Evolutionary conservation across 2,797 vertebrate genomes (phyloP).

Genomic region (Sebastes diploproa): DNA sequence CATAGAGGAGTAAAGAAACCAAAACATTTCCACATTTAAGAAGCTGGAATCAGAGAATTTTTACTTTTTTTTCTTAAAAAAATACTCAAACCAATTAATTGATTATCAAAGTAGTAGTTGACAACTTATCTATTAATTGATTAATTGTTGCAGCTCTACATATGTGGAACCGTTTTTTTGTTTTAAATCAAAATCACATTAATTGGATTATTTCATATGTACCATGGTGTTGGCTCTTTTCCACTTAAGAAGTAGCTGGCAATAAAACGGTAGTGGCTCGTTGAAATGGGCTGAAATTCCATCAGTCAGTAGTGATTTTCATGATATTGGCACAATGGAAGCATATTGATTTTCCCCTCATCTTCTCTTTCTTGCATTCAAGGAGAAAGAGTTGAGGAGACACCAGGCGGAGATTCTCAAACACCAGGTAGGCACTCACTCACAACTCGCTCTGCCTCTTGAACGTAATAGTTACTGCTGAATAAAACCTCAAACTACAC

Average conservation of each 20-base stretch:
- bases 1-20: no score
- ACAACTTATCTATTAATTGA: no score
- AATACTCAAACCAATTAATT: no score
- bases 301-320: conserved; percentile 64
- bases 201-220: conserved; percentile 5
- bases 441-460: conserved; percentile 39
- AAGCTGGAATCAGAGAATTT: no score
- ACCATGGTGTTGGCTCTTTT: not conserved
- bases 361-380: conserved; percentile 72
- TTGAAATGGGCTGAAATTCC: conserved; percentile 53
- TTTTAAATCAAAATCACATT: not conserved
- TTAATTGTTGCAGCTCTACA: no score
- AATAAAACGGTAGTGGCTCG: conserved; percentile 38
- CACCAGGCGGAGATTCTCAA: conserved; percentile 98
- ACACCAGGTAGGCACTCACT: conserved; percentile 89
- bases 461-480: conserved; percentile 56
- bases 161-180: rapidly evolving
- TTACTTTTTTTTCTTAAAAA: no score
- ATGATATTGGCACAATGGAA: conserved; percentile 61
- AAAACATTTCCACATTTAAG: no score
- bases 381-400: conserved; percentile 98
- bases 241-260: conserved; percentile 18
- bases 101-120: no score
- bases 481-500: conserved; percentile 49
- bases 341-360: conserved; percentile 67